Evolutionary conservation across 2,113 vertebrate species (phyloP).

Genomic region (Fulmarus glacialis): DNA sequence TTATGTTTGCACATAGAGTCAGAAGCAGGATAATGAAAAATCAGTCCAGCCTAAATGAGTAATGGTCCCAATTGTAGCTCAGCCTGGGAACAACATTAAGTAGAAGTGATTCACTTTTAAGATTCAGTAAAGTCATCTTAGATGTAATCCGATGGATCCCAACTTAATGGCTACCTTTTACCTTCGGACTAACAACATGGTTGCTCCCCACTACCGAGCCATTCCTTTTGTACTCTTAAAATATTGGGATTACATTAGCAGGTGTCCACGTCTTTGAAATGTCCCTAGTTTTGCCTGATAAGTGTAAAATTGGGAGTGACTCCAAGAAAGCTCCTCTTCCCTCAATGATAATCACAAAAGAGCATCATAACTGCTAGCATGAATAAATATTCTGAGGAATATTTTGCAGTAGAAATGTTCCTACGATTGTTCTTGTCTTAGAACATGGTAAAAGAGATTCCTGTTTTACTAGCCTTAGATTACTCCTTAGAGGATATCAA

Average conservation of each 20-base stretch:
- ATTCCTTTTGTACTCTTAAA: background rate
- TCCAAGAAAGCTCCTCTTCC: background rate
- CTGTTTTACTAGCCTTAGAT: background rate
- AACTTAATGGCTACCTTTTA: background rate
- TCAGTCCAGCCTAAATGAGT: background rate
- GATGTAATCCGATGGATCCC: background rate
- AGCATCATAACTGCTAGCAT: background rate
- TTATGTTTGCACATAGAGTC: background rate
- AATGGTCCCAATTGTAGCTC: background rate
- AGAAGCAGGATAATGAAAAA: background rate
- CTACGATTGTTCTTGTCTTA: background rate
- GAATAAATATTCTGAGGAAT: background rate
- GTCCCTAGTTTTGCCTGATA: background rate
- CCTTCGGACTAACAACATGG: background rate
- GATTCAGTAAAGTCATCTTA: background rate
- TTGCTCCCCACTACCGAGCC: background rate
- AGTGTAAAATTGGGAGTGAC: background rate
- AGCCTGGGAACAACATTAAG: background rate
- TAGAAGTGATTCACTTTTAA: background rate
- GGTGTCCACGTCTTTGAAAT: background rate
- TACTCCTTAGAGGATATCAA: background rate
- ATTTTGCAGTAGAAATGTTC: background rate
- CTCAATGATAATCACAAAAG: background rate
- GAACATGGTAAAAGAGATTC: background rate
- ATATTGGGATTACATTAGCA: background rate